phyloP scores from a whole-genome alignment of 2,113 vertebrate genomes.

The Pygoscelis antarcticus region DNA sequence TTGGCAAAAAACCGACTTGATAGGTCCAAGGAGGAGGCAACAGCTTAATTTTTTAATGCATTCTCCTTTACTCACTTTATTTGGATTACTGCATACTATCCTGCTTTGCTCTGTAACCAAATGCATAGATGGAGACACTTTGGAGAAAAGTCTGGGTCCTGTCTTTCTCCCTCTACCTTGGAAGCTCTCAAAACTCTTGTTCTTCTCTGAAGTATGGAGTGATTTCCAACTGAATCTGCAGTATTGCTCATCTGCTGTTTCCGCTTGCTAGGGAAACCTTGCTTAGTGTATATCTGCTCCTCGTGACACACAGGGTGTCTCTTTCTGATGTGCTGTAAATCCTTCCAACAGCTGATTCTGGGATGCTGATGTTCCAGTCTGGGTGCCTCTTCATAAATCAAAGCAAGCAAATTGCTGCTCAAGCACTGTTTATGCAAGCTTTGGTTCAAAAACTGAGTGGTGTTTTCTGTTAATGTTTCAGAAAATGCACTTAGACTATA shows the following conservation, averaged over 20 bases:
- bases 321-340: not conserved
- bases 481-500: not conserved
- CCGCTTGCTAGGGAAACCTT: not conserved
- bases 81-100: not conserved
- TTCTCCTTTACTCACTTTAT: not conserved
- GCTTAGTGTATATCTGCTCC: not conserved
- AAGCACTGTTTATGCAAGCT: not conserved
- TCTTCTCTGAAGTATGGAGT: not conserved
- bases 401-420: constrained; percentile 21
- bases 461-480: not conserved
- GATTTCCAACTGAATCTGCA: not conserved
- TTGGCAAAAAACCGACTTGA: not conserved
- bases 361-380: not conserved
- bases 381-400: not conserved
- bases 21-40: not conserved
- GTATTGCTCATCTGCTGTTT: not conserved
- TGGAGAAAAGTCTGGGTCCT: not conserved
- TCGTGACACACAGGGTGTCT: not conserved
- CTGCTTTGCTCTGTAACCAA: not conserved
- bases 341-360: not conserved
- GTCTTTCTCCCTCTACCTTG: not conserved
- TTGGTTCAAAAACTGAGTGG: not conserved
- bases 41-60: not conserved
- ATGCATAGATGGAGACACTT: not conserved
- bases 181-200: not conserved